Evolutionary conservation across 2,113 vertebrate genomes (phyloP).

Genomic region (Tichodroma muraria): DNA sequence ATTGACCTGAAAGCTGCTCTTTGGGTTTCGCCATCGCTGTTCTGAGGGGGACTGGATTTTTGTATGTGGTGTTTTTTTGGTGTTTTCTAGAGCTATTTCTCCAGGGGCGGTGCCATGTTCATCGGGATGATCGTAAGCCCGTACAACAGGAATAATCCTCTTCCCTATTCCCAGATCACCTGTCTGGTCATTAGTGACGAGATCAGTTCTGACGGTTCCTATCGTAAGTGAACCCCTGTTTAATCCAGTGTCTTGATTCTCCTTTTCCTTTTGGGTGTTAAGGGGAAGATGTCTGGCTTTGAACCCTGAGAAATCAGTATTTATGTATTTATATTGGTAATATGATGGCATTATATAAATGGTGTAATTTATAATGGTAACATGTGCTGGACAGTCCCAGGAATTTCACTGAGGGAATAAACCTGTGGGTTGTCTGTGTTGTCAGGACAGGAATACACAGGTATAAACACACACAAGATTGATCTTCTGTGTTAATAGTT

Average conservation of each 20-base stretch:
- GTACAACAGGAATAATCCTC: constrained; percentile 88
- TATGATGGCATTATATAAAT: too few species aligned
- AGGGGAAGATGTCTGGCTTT: background rate
- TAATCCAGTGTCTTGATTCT: background rate
- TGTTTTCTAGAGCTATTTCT: constrained; percentile 89
- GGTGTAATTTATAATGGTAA: background rate
- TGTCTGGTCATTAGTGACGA: constrained; percentile 91
- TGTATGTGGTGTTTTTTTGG: background rate
- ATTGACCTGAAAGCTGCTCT: accelerated
- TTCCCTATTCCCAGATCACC: constrained; percentile 91
- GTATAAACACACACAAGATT: background rate
- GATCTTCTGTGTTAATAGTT: background rate
- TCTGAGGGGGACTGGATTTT: background rate
- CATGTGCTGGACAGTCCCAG: background rate
- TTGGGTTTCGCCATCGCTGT: background rate
- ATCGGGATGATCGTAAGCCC: constrained; percentile 98
- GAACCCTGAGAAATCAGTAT: background rate
- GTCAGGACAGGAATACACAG: background rate
- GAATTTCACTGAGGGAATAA: background rate
- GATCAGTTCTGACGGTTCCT: constrained; percentile 74
- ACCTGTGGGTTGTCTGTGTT: background rate
- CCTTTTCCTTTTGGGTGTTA: background rate
- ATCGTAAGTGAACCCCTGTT: constrained; percentile 76
- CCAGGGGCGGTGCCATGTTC: constrained; percentile 93
- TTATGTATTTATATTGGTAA: background rate